phyloP scores from a whole-genome alignment of 1,140 invertebrate species.

The Rhyzopertha dominica region DNA sequence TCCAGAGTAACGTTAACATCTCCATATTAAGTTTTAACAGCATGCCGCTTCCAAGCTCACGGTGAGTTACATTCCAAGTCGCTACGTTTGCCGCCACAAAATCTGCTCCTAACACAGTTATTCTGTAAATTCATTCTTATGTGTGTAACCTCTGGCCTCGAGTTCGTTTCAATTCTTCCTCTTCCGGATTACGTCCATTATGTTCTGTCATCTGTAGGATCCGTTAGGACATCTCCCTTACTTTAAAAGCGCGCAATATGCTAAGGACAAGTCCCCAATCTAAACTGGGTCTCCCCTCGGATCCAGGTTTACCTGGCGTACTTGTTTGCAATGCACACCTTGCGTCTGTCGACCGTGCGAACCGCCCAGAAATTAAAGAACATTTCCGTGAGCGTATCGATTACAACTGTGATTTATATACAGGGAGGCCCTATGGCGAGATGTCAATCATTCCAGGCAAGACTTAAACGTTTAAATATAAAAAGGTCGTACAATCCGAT shows the following conservation, averaged over 20 bases:
- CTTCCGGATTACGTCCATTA: slow-evolving; percentile 16
- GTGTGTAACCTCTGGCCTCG: slow-evolving; percentile 14
- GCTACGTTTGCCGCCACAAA: slow-evolving; percentile 2
- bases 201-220: slow-evolving; percentile 10
- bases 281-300: slow-evolving; percentile 9
- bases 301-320: slow-evolving; percentile 11
- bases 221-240: slow-evolving; percentile 15
- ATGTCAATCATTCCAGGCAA: too few relatives aligned
- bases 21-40: too few relatives aligned
- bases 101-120: too few relatives aligned
- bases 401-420: too few relatives aligned
- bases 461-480: too few relatives aligned
- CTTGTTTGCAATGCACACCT: slow-evolving; percentile 10
- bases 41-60: too few relatives aligned
- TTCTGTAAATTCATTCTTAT: slow-evolving; percentile 17
- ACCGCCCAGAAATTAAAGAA: background rate
- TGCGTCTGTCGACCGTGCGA: slow-evolving; percentile 16
- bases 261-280: slow-evolving; percentile 12
- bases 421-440: too few relatives aligned
- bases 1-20: too few relatives aligned
- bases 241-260: too few relatives aligned
- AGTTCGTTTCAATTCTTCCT: slow-evolving; percentile 12
- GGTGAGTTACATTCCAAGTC: too few relatives aligned
- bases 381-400: slow-evolving; percentile 12
- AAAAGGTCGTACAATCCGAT: too few relatives aligned